A percentile compares a stretch with the other conserved stretches of the same genome.
phyloP scores from a whole-genome alignment of 2,888 invertebrate species.

The Lingula anatina region DNA sequence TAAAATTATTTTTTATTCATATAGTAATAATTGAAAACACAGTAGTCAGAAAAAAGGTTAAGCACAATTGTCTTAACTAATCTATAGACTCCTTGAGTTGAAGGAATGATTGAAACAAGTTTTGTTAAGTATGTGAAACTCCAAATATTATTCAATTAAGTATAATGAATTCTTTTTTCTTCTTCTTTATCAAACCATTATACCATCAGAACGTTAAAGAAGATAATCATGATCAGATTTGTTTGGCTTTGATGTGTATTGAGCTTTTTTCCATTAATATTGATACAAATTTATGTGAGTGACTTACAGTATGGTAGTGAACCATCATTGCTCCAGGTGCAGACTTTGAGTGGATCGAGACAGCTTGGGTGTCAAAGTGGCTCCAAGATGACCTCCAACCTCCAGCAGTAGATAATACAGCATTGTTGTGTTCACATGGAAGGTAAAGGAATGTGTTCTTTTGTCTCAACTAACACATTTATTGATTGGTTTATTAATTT shows the following conservation, averaged over 20 bases:
- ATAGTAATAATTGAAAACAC: too few relatives aligned
- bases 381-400: conserved; percentile 47
- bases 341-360: conserved; percentile 56
- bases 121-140: conserved; percentile 3
- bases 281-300: too few relatives aligned
- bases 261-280: too few relatives aligned
- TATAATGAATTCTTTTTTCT: too few relatives aligned
- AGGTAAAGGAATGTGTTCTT: conserved; percentile 12
- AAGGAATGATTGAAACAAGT: too few relatives aligned
- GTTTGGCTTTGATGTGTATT: conserved; percentile 7
- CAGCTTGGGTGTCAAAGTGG: conserved; percentile 58
- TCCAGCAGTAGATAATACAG: conserved; percentile 54
- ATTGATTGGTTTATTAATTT: conserved; percentile 11
- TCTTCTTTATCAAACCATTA: conserved; percentile 5
- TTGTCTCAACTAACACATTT: conserved; percentile 17
- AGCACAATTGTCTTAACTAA: too few relatives aligned
- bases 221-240: conserved; percentile 9
- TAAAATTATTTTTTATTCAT: too few relatives aligned
- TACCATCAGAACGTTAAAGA: conserved; percentile 2
- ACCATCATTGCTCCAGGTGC: conserved; percentile 6
- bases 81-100: too few relatives aligned
- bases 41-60: too few relatives aligned
- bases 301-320: neutral
- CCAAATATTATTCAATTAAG: conserved; percentile 5
- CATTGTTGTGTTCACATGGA: conserved; percentile 50